These are phyloP conservation scores for Trichogramma evanescens DNA, from an alignment of 2,888 invertebrate genomes.

Conservation along the genomic window DNA sequence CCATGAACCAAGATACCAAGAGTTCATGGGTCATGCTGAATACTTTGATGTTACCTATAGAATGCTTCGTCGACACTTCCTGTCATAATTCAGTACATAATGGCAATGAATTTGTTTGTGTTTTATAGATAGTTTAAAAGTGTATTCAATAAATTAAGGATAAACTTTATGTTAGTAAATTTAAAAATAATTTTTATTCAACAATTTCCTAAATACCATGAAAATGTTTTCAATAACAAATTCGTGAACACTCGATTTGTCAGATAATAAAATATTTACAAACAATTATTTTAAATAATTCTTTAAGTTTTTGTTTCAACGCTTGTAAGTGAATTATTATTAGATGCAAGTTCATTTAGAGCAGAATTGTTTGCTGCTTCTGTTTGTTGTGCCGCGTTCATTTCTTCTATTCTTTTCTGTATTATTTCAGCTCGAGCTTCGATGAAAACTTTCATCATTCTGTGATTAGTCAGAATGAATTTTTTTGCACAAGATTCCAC, in stretches of 20 bases:
- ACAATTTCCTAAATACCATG: too few species aligned
- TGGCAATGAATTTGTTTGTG: not conserved
- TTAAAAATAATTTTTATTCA: not conserved
- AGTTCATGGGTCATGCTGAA: constrained; percentile 20
- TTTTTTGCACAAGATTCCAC: constrained; percentile 54
- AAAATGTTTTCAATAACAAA: too few species aligned
- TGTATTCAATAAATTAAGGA: not conserved
- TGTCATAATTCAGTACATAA: not conserved
- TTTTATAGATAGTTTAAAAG: not conserved
- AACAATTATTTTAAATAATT: not conserved
- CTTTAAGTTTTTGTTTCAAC: too few species aligned
- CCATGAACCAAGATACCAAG: constrained; percentile 14
- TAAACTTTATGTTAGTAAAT: constrained; percentile 11
- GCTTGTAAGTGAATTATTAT: too few species aligned
- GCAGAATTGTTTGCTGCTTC: constrained; percentile 19
- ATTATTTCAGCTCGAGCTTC: constrained; percentile 54
- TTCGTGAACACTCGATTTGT: not conserved
- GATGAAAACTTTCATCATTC: constrained; percentile 56
- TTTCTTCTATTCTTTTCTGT: constrained; percentile 50
- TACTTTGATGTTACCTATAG: not conserved
- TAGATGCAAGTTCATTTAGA: not conserved
- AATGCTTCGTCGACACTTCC: constrained; percentile 6
- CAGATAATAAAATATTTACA: not conserved
- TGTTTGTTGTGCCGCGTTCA: constrained; percentile 34
- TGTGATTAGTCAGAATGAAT: constrained; percentile 56